A percentile compares a stretch with the other conserved stretches of the same genome.
Evolutionary conservation across 2,888 invertebrate genomes (phyloP).

Genomic region (Fragum sueziense): DNA sequence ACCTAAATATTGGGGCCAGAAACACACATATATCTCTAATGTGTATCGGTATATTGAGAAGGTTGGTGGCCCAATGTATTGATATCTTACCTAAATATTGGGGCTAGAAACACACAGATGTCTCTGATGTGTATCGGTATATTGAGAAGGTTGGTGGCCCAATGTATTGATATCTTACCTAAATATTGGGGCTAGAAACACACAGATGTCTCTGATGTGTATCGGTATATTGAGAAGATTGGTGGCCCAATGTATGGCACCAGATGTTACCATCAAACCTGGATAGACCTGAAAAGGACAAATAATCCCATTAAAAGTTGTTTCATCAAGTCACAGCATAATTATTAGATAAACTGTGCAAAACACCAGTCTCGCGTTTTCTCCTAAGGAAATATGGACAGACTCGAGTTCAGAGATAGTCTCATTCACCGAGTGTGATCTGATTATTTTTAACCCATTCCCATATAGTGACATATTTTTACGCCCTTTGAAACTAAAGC

Average conservation of each 20-base stretch:
- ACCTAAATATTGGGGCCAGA: slow-evolving; percentile 92
- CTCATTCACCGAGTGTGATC: too few species aligned
- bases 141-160: slow-evolving; percentile 93
- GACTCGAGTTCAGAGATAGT: too few species aligned
- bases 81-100: slow-evolving; percentile 87
- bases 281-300: slow-evolving; percentile 89
- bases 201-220: slow-evolving; percentile 99
- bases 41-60: slow-evolving; percentile 97
- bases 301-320: too few species aligned
- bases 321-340: too few species aligned
- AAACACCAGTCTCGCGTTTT: too few species aligned
- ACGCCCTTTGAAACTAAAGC: too few species aligned
- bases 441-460: too few species aligned
- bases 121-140: slow-evolving; percentile 99
- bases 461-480: too few species aligned
- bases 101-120: slow-evolving; percentile 99
- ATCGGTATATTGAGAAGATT: slow-evolving; percentile 97
- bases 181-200: slow-evolving; percentile 97
- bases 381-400: too few species aligned
- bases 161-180: slow-evolving; percentile 10
- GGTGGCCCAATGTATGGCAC: slow-evolving; percentile 96
- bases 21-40: slow-evolving; percentile 99
- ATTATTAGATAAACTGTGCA: too few species aligned
- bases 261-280: slow-evolving; percentile 99
- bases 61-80: slow-evolving; percentile 88